Base-by-base conservation (phyloP, 2,113 vertebrate genomes). In the Riparia riparia region DNA sequence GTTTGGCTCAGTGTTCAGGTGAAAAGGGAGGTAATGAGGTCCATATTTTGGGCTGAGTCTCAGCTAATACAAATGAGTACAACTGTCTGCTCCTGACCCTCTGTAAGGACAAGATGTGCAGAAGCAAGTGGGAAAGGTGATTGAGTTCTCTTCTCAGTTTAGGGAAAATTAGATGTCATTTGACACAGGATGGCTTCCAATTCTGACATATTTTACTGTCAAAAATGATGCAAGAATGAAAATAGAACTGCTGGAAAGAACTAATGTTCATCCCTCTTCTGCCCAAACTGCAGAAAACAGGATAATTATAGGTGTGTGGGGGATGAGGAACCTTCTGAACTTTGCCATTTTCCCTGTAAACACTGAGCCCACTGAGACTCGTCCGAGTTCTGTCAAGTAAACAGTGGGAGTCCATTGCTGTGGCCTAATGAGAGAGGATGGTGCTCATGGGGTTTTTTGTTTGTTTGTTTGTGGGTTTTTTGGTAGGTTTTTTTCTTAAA, bases 321-420 rank as follows among this genome's bases (percentile, higher is more conserved):
- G 84, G 81, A 56, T 61, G 93, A 85, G 77, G 77, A 96, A 94
- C 94, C 86, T 95, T 78, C 78, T 96, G 95, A 96, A 96, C 92
- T 91, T 91, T 82, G 89, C 80, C n/a, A 45, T 88, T 89, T 86
- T 56, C 37, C 71, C 76, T 82, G 66, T 95, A 94, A 97, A 95
- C 83, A 92, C 10, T 20, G 57, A 73, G 14, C 42, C 53, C 60
- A 49, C 19, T 66, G 82, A 69, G 53, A 63, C 66, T 54, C 56
- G 41, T 44, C 66, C 70, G 53, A 61, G 28, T 31, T 69, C 86
- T 66, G 25, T 11, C 80, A 86, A 86, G 72, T 68, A 90, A 96
- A 88, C 47, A 93, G 45, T 10, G 37, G 34, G 51, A 63, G 12
- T 61, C 63, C 54, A 37, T 53, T 71, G 61, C 90, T 63, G 7